Evolutionary conservation across 2,113 vertebrate genomes (phyloP).

Genomic region (Amazona guildingii): DNA sequence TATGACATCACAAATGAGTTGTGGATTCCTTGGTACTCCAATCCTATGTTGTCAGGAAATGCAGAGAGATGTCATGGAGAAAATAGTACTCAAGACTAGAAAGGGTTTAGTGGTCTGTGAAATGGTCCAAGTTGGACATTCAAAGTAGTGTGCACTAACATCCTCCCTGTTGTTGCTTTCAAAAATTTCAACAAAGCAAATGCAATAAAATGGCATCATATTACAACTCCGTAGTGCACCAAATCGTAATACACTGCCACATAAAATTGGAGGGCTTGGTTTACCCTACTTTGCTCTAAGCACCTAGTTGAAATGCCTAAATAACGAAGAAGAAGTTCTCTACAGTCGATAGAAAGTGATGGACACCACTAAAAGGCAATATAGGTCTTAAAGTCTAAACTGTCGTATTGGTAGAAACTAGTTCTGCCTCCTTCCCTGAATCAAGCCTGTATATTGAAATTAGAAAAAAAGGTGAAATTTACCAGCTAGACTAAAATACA

Average conservation of each 20-base stretch:
- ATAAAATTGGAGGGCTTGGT: background rate
- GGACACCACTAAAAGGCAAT: background rate
- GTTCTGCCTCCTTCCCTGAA: background rate
- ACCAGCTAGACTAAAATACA: background rate
- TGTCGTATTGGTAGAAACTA: background rate
- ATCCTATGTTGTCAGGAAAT: background rate
- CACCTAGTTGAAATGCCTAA: background rate
- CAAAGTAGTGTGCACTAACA: background rate
- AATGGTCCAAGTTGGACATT: background rate
- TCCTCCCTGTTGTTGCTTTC: background rate
- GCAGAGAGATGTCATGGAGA: background rate
- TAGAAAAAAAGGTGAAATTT: background rate
- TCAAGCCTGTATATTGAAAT: background rate
- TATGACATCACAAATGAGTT: background rate
- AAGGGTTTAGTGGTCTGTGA: background rate
- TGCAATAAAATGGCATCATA: background rate
- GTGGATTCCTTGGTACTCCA: background rate
- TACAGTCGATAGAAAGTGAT: background rate
- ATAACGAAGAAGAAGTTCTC: background rate
- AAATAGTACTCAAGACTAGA: background rate
- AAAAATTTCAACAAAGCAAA: background rate
- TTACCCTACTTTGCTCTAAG: background rate
- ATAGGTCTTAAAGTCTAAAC: background rate
- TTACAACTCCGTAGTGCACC: background rate
- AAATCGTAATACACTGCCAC: background rate